Base-by-base conservation (phyloP, 2,113 vertebrate species). In the Clarias gariepinus region DNA sequence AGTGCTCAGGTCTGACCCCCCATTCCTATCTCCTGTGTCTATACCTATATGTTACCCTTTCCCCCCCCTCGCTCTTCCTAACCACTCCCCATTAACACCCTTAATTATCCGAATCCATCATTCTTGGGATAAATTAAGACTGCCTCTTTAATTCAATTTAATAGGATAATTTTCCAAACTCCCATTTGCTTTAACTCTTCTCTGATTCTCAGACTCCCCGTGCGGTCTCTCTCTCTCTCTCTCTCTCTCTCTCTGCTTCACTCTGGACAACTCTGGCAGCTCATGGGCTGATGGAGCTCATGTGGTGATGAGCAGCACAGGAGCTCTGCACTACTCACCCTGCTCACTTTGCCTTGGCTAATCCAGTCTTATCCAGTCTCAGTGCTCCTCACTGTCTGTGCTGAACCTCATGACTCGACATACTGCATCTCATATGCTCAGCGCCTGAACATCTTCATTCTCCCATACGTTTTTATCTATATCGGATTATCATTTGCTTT, bases 71-170 rank as follows among this genome's bases (percentile, higher is more conserved):
- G 93, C 90, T 93, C 93, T 94, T 93, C 92, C 92, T 94, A 93
- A 92, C 93, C 95, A 94, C 91, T 92, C 89, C 91, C 93, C 92
- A 95, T 95, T 95, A 95, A 95, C 92, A 93, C 91, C 84, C 92
- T 94, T 95, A 95, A 95, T 95, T 95, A 95, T 94, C 93, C 90
- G 93, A 94, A 95, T 95, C 94, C 94, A 95, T 95, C 95, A 95
- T 95, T 95, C 94, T 94, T 93, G 92, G 92, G 92, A 88, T 94
- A 94, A 95, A 95, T 95, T 94, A 95, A 95, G 94, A 95, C 95
- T 95, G 94, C 95, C 95, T 95, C 94, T 95, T 95, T 95, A 95
- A 95, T 94, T 95, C 94, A 94, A 94, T 95, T 95, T 94, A 94
- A 95, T 95, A 93, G 93, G 93, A 95, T 95, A 91, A 95, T 95